phyloP scores from a whole-genome alignment of 30 jellyfish, hydroid and myxozoan genomes.

The Chrysaora quinquecirrha region DNA sequence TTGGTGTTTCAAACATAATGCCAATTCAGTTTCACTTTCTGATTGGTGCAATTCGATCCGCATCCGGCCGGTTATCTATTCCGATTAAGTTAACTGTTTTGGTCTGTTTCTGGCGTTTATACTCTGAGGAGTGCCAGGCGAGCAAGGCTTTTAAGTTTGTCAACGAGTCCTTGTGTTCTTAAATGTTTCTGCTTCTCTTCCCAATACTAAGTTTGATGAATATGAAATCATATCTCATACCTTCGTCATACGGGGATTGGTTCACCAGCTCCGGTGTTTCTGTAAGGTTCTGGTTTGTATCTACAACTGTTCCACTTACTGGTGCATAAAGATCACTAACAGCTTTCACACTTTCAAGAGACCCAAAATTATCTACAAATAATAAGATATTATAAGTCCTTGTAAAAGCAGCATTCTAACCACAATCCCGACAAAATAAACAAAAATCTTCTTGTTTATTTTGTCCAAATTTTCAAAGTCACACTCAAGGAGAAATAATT shows the following conservation, averaged over 20 bases:
- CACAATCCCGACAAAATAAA: no score
- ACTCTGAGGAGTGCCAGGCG: not conserved
- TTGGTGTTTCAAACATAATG: no score
- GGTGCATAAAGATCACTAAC: constrained; percentile 95
- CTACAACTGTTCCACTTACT: constrained; percentile 83
- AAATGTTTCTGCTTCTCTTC: no score
- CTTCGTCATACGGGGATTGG: constrained; percentile 73
- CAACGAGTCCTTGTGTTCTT: no score
- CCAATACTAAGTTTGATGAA: no score
- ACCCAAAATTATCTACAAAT: constrained; percentile 71
- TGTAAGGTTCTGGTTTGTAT: constrained; percentile 56
- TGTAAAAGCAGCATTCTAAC: no score
- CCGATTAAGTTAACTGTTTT: no score
- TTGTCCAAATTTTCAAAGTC: not conserved
- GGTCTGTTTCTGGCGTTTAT: no score
- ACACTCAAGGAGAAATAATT: not conserved
- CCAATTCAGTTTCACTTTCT: no score
- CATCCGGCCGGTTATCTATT: no score
- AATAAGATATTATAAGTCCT: not conserved
- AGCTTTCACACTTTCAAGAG: constrained; percentile 97
- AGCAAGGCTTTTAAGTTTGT: not conserved
- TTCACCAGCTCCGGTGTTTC: constrained; percentile 76
- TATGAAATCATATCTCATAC: no score
- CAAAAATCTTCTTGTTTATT: not conserved
- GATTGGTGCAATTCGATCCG: no score